Conservation (phyloP, 2,888 invertebrate species). For the Perithous albicinctus region DNA sequence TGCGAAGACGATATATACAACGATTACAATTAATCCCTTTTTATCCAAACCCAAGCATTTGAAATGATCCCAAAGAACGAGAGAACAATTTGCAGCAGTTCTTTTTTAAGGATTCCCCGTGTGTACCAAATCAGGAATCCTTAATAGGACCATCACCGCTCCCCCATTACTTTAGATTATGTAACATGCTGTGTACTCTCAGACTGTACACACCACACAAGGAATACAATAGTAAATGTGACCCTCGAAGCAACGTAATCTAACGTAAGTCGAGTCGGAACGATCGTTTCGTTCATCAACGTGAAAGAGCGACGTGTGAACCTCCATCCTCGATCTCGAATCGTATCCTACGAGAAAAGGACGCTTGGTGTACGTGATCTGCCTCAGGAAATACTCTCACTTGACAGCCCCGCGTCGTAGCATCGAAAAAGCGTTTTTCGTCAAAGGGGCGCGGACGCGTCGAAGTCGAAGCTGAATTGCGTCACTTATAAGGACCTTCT, state of each 20-base stretch:
- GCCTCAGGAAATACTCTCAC: conserved; percentile 47
- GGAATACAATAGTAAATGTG: not conserved
- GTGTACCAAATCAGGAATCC: not conserved
- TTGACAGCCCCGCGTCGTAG: conserved; percentile 19
- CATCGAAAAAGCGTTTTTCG: conserved; percentile 31
- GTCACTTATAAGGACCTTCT: not conserved
- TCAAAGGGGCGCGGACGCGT: conserved; percentile 50
- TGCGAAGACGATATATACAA: too few relatives aligned
- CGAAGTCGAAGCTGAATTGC: not conserved
- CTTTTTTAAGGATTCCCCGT: not conserved
- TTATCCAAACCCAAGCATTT: too few relatives aligned
- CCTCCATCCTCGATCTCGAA: conserved; percentile 26
- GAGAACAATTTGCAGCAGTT: too few relatives aligned
- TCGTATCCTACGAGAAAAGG: conserved; percentile 41
- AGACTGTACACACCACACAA: not conserved
- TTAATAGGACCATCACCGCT: not conserved
- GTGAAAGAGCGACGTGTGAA: conserved; percentile 38
- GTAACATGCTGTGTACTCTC: not conserved
- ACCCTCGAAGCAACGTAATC: conserved; percentile 60
- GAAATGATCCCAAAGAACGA: too few relatives aligned
- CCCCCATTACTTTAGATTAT: not conserved
- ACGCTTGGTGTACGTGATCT: conserved; percentile 56
- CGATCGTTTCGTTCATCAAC: conserved; percentile 53
- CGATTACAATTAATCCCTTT: too few relatives aligned
- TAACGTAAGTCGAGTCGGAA: conserved; percentile 61